phyloP scores from a whole-genome alignment of 2,888 invertebrate species.

The Prionchulus punctatus region DNA sequence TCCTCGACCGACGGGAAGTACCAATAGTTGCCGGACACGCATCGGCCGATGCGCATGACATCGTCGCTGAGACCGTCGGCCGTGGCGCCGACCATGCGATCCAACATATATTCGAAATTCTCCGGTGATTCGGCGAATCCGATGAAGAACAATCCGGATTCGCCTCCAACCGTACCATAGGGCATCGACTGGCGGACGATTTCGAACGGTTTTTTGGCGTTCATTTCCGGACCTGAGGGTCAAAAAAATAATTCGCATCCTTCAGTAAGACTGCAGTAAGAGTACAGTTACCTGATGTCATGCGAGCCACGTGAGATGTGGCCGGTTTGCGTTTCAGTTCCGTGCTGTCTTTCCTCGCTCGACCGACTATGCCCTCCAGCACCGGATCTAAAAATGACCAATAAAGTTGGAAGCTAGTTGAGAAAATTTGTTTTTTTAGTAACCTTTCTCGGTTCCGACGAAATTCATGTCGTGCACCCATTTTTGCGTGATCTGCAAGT shows the following conservation, averaged over 20 bases:
- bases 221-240: constrained; percentile 25
- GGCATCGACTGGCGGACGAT: constrained; percentile 36
- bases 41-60: constrained; percentile 31
- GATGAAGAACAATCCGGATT: constrained; percentile 32
- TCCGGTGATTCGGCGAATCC: constrained; percentile 31
- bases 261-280: not conserved
- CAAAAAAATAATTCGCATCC: not conserved
- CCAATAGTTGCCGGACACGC: constrained; percentile 34
- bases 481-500: constrained; percentile 33
- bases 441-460: constrained; percentile 26
- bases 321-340: constrained; percentile 29
- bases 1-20: constrained; percentile 32
- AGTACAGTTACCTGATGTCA: constrained; percentile 34
- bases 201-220: constrained; percentile 29
- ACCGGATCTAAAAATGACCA: constrained; percentile 22
- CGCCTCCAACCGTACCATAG: constrained; percentile 27
- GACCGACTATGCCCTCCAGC: constrained; percentile 32
- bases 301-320: constrained; percentile 34
- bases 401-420: not conserved
- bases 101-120: constrained; percentile 34
- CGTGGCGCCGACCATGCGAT: constrained; percentile 34
- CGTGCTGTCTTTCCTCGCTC: constrained; percentile 27
- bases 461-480: constrained; percentile 32
- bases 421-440: not conserved
- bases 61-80: constrained; percentile 30